A percentile compares a stretch with the other conserved stretches of the same genome.
phyloP scores from a whole-genome alignment of 2,888 invertebrate genomes.

The Metacarcinus magister region DNA sequence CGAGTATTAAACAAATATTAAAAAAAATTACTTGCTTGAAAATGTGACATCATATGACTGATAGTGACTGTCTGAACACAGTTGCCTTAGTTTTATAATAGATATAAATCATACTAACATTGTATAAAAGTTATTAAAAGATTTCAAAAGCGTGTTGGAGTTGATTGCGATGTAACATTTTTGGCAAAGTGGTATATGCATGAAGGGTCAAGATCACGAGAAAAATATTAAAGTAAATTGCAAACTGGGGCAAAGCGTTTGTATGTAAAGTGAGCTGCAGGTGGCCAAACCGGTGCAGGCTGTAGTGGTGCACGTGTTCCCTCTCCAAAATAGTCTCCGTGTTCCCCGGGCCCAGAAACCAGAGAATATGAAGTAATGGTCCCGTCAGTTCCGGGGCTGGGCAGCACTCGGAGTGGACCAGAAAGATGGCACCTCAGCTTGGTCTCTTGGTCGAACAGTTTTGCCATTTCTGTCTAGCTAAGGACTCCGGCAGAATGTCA shows the following conservation, averaged over 20 bases:
- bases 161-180: too few species aligned
- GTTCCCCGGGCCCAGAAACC: neutral
- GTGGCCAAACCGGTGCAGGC: neutral
- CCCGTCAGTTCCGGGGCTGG: neutral
- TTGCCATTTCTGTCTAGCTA: neutral
- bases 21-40: too few species aligned
- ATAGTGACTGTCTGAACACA: too few species aligned
- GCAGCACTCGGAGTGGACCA: neutral
- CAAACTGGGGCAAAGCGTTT: neutral
- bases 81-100: too few species aligned
- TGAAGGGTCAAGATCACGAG: too few species aligned
- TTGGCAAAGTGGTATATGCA: too few species aligned
- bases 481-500: neutral
- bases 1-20: too few species aligned
- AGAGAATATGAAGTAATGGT: neutral
- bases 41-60: too few species aligned
- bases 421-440: neutral
- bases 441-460: neutral
- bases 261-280: neutral
- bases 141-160: too few species aligned
- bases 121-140: too few species aligned
- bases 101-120: too few species aligned
- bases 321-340: neutral
- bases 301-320: neutral
- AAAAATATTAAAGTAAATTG: neutral